Evolutionary conservation across 2,113 vertebrate genomes (phyloP), one percentile per base, ranked within the genome.

Genomic region (Glaucidium brasilianum): DNA sequence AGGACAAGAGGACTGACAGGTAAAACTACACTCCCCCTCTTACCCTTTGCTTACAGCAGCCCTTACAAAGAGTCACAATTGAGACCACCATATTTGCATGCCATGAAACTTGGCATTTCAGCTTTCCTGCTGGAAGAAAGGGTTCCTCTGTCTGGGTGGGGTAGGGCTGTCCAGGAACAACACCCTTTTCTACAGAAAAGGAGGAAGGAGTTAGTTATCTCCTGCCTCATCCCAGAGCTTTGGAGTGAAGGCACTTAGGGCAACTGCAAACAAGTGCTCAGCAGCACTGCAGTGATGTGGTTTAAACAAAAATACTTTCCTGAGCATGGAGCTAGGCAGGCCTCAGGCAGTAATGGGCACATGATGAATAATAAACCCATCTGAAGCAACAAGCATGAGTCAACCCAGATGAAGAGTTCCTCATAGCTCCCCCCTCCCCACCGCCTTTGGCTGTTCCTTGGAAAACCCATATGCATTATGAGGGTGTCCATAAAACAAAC

Each of bases 401-500:
- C 93, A 96, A 91, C 53, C 58, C 77, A 96, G 93, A 96, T 88
- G 96, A 97, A 96, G 90, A 88, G 81, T 41, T 95, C 81, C 62
- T 94, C 50, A 26, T 37, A 63, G 66, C 55, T 60, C 21, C 43
- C 75, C 73, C 53, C 67, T 45, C 55, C 49, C 39, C 67, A 7
- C n/a, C 1, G 8, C 74, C 85, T 90, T 90, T 15, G 63, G 78
- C 68, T 95, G 50, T 50, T 94, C 90, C 85, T 93, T 81, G 92
- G 91, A 94, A 96, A 93, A 88, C 80, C 85, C 95, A 94, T 86
- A 56, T 56, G 79, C 15, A 0, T 80, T 94, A 84, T 34, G 43
- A 91, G 84, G 75, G 45, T 92, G 76, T 85, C 92, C 94, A 88
- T 73, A 93, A 94, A 96, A 95, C 91, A 96, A 96, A 94, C 85